Percentiles rank a stretch among this genome's conserved stretches.
These are phyloP conservation scores for Tinamus major DNA, from an alignment of 2,797 vertebrate species.

Conservation along the genomic window DNA sequence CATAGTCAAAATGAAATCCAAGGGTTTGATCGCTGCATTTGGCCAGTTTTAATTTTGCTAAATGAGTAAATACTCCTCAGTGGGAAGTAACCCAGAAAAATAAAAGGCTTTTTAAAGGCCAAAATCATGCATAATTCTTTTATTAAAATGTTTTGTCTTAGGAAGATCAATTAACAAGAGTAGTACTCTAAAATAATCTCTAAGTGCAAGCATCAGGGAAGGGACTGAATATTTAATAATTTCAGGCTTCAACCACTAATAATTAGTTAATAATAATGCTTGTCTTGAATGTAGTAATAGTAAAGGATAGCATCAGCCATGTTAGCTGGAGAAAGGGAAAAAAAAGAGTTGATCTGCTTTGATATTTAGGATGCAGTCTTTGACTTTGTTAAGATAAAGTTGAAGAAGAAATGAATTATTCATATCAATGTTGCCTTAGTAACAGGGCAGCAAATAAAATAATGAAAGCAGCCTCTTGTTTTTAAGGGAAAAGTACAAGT, in stretches of 20 bases:
- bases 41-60: slow-evolving; percentile 53
- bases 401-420: slow-evolving; percentile 81
- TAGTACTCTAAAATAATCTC: slow-evolving; percentile 49
- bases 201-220: slow-evolving; percentile 29
- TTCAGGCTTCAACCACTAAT: slow-evolving; percentile 58
- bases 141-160: slow-evolving; percentile 40
- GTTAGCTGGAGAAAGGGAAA: slow-evolving; percentile 52
- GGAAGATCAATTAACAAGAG: slow-evolving; percentile 65
- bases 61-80: slow-evolving; percentile 6
- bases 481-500: slow-evolving; percentile 70
- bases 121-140: slow-evolving; percentile 29
- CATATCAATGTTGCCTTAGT: slow-evolving; percentile 78
- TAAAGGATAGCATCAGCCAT: slow-evolving; percentile 35
- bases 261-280: slow-evolving; percentile 52
- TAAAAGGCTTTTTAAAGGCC: background rate
- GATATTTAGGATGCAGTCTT: slow-evolving; percentile 77
- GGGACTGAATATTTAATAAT: slow-evolving; percentile 62
- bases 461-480: slow-evolving; percentile 72
- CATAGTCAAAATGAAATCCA: slow-evolving; percentile 48
- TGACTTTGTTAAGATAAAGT: slow-evolving; percentile 80
- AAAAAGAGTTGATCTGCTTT: slow-evolving; percentile 74
- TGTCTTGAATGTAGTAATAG: slow-evolving; percentile 54
- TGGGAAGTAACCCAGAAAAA: slow-evolving; percentile 32
- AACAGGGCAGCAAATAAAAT: slow-evolving; percentile 80
- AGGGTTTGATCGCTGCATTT: background rate